Base-by-base conservation (phyloP, 2,113 vertebrate genomes). In the Castor canadensis region DNA sequence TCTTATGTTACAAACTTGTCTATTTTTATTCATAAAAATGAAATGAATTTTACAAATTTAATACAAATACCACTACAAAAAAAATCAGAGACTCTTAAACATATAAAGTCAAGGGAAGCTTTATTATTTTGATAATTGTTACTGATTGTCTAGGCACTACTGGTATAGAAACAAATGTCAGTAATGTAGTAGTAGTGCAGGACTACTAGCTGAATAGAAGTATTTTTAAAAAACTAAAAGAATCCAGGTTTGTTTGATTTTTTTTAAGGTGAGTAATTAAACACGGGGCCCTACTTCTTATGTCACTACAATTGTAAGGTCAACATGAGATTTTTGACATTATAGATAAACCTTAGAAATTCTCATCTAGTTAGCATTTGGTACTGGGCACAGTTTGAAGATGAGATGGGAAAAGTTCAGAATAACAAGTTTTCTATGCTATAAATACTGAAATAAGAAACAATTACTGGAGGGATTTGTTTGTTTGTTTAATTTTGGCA, bases 61-160 rank as follows among this genome's bases (percentile, higher is more conserved):
- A 40, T 64, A 73, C 26, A 86, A 64, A 64, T 64, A 77, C 28
- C 45, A 87, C 47, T 80, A 76, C 28, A 47, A 94, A 49, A 52
- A 79, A 76, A 58, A 35, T 43, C 24, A 49, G n/a, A 93, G 12
- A 62, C 15, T n/a, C 38, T 62, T 22, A 91, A 86, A 43, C 49
- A 90, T 79, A 60, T 38, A 40, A 83, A 77, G 40, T 73, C 40
- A 45, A 90, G 28, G 22, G 75, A 87, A 81, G 71, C 3, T 30
- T 67, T 56, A 73, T 17, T 64, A 79, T 95, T 79, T 71, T 95
- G 71, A 80, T 89, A 62, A 28, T 32, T 82, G 45, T 43, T 49
- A 26, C 16, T 66, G 77, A 82, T 94, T 95, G 97, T 97, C 95
- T 20, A 86, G 83, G 80, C 84, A 87, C 58, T 87, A 80, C 66